Evolutionary conservation across 2,888 invertebrate species (phyloP), one percentile per base, ranked within the genome.

Genomic region (Rhagium mordax): DNA sequence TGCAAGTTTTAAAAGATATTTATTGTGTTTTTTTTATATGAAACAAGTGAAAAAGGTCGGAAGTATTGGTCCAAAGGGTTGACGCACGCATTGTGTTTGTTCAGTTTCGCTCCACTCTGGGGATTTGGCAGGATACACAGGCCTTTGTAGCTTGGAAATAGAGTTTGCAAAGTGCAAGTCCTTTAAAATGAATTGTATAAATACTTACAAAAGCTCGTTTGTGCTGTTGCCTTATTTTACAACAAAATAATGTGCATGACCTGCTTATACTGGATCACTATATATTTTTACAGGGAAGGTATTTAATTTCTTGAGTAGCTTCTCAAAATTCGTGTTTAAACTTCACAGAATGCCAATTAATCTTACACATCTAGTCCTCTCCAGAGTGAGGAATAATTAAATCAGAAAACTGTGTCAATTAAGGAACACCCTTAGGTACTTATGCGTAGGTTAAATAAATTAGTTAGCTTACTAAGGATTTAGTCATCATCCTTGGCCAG

Each of bases 31-130:
- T 64, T n/a, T 47, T 66, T 41, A 41, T 51, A 47, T 41, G 49
- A 62, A 69, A 18, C 24, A 62, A 70, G 74, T 70, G 67, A 57
- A 64, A 72, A 74, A 74, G 74, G 72, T 72, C 74, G 72, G 72
- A 74, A 74, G 60, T 70, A 49, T 70, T 53, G 51, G 18, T 53
- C 55, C 49, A 66, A 74, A 74, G 62, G 70, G 72, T 72, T 70
- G 67, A 71, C 59, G 49, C 59, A 48, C 62, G 66, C 66, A 74
- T 74, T 74, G 72, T 72, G 74, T 72, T 71, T 64, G 67, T 59
- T 66, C 72, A 53, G 61, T 62, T 62, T 62, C 62, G 65, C 55
- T 20, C 16, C 62, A 16, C 60, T 13, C 29, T n/a, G 21, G 15
- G 13, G 49, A 60, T 49, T 49, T 33, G 41, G 29, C 16, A 24